Base-by-base conservation (phyloP, 1,140 invertebrate species). In the Metopolophium dirhodum region DNA sequence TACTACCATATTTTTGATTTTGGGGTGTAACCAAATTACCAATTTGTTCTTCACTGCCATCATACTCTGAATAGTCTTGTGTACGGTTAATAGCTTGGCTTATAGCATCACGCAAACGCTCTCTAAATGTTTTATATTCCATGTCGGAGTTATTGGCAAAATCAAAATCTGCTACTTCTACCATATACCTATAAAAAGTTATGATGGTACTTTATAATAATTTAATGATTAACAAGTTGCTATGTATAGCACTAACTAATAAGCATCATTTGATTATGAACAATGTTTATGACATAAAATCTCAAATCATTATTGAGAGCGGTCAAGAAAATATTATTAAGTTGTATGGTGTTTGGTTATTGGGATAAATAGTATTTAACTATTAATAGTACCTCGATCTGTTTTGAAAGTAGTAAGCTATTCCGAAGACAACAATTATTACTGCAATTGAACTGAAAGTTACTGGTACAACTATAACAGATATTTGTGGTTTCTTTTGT, bases 91-190 rank as follows among this genome's bases (percentile, higher is more conserved):
- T 94, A 90, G 97, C 96, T 94, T 96, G 96, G 92, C 96, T 96
- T 94, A 98, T 96, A n/a, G 97, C 97, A 94, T 98, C 97, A 49
- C 96, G 95, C 7, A 98, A 95, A 85, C 98, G 96, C 94, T 98
- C 97, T 11, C 96, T 96, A 94, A 98, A 98, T 45, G 97, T 98
- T 95, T 98, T 98, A 94, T 98, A 98, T 94, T 98, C 97, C 95
- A 98, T 96, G 94, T 98, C 97, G 95, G 96, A 96, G 47, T 95
- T 95, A 94, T 97, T 96, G 2, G 97, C 97, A 95, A 98, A 98
- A 95, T 98, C 97, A 94, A 98, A 98, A 95, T 98, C 97, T 0
- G 98, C 98, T 7, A 98, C 97, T 96, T 98, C 98, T 35, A 98
- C 96, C 4, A 96, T 97, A 94, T 97, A 97, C 94, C 97, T 97